Evolutionary conservation across 2,888 invertebrate genomes (phyloP).

Genomic region (Tillus elongatus): DNA sequence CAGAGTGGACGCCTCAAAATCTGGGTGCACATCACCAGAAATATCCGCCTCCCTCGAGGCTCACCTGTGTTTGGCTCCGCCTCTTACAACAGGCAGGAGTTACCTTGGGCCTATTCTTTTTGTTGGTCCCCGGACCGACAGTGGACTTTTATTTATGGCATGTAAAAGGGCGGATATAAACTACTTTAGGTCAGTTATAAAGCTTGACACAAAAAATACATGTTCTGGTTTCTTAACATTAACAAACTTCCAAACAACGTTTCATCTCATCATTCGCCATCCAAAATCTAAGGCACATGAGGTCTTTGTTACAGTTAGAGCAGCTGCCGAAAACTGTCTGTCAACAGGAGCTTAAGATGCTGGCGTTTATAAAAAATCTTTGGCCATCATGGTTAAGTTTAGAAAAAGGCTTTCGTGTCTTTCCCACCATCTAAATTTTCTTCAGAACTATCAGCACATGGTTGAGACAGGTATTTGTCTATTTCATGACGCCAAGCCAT

Average conservation of each 20-base stretch:
- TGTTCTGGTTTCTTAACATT: too few relatives aligned
- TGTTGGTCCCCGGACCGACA: too few relatives aligned
- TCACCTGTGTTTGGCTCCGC: too few relatives aligned
- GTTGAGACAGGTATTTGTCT: conserved; percentile 17
- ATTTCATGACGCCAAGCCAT: conserved; percentile 18
- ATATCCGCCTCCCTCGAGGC: too few relatives aligned
- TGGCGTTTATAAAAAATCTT: too few relatives aligned
- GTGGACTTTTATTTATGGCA: too few relatives aligned
- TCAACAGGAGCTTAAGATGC: conserved; percentile 16
- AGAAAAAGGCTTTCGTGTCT: conserved; percentile 16
- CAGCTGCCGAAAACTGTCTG: conserved; percentile 18
- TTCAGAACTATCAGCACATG: conserved; percentile 16
- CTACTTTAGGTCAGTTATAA: conserved; percentile 6
- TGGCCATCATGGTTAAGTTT: conserved; percentile 16
- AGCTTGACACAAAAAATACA: conserved; percentile 8
- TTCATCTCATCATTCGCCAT: conserved; percentile 9
- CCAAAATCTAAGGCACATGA: conserved; percentile 15
- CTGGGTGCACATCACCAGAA: too few relatives aligned
- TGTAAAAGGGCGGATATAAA: too few relatives aligned
- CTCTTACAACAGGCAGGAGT: too few relatives aligned
- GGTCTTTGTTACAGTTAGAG: conserved; percentile 16
- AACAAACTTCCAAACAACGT: conserved; percentile 8
- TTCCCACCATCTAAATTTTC: conserved; percentile 18
- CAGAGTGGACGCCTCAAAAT: too few relatives aligned
- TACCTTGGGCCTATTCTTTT: too few relatives aligned